Evolutionary conservation across 2,888 invertebrate genomes (phyloP).

Genomic region (Ptychoptera contaminata): DNA sequence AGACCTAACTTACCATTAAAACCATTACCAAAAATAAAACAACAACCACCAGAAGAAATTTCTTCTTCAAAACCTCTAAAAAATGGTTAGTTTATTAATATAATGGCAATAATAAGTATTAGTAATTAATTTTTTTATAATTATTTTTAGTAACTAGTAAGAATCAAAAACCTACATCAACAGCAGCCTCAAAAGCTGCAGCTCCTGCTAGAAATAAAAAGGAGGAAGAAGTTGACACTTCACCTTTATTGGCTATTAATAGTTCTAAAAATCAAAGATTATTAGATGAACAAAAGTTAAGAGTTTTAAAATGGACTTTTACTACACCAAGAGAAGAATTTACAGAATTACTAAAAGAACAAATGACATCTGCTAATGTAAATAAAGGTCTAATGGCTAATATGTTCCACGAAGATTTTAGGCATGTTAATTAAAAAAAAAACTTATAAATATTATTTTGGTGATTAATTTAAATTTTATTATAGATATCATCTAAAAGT

Average conservation of each 20-base stretch:
- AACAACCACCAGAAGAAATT: slow-evolving; percentile 34
- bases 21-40: slow-evolving; percentile 47
- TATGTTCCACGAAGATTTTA: slow-evolving; percentile 90
- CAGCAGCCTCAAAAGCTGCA: slow-evolving; percentile 12
- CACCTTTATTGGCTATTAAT: slow-evolving; percentile 64
- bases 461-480: slow-evolving; percentile 5
- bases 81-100: slow-evolving; percentile 34
- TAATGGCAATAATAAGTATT: slow-evolving; percentile 20
- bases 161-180: slow-evolving; percentile 13
- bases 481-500: slow-evolving; percentile 87
- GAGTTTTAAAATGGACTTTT: slow-evolving; percentile 91
- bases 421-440: slow-evolving; percentile 29
- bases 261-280: slow-evolving; percentile 83
- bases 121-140: slow-evolving; percentile 1
- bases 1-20: slow-evolving; percentile 71
- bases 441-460: background rate
- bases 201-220: slow-evolving; percentile 46
- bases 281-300: slow-evolving; percentile 86
- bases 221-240: slow-evolving; percentile 68
- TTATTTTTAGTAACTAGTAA: slow-evolving; percentile 10
- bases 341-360: slow-evolving; percentile 76
- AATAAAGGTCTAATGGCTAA: slow-evolving; percentile 75
- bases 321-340: slow-evolving; percentile 86
- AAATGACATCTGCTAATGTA: slow-evolving; percentile 76
- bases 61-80: slow-evolving; percentile 43